Evolutionary conservation across 2,888 invertebrate genomes (phyloP).

Genomic region (Rhyacophila evoluta): DNA sequence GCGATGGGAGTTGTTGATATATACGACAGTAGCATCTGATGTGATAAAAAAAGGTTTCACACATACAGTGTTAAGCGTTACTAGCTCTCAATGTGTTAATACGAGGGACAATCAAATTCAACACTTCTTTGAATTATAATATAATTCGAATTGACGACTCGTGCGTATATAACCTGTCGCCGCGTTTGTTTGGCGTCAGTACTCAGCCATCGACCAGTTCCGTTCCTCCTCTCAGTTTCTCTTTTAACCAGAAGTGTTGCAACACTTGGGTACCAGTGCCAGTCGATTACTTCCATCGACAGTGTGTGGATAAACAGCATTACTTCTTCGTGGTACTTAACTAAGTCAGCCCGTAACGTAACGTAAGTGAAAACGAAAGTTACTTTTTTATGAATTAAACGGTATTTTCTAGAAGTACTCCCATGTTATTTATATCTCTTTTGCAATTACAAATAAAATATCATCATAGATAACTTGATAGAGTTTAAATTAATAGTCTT

Average conservation of each 20-base stretch:
- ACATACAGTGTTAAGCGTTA: not conserved
- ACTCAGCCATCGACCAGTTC: not conserved
- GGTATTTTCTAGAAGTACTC: no score
- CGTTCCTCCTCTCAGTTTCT: not conserved
- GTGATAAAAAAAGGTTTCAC: no score
- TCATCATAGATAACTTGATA: no score
- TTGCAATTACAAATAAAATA: no score
- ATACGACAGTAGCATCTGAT: no score
- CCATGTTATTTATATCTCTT: no score
- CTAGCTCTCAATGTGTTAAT: not conserved
- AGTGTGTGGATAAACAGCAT: slow-evolving; percentile 1
- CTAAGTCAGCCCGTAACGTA: not conserved
- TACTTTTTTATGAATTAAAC: not conserved
- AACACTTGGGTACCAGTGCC: not conserved
- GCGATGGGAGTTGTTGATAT: no score
- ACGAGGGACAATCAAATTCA: not conserved
- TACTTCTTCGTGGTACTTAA: not conserved
- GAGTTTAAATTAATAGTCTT: no score
- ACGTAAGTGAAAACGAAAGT: slow-evolving; percentile 20
- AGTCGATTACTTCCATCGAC: slow-evolving; percentile 1
- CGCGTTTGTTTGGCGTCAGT: not conserved
- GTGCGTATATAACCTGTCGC: not conserved
- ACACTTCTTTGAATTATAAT: not conserved
- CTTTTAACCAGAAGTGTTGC: not conserved
- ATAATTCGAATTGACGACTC: not conserved